Evolutionary conservation across 2,797 vertebrate species (phyloP).

Genomic region (Pogoniulus pusillus): DNA sequence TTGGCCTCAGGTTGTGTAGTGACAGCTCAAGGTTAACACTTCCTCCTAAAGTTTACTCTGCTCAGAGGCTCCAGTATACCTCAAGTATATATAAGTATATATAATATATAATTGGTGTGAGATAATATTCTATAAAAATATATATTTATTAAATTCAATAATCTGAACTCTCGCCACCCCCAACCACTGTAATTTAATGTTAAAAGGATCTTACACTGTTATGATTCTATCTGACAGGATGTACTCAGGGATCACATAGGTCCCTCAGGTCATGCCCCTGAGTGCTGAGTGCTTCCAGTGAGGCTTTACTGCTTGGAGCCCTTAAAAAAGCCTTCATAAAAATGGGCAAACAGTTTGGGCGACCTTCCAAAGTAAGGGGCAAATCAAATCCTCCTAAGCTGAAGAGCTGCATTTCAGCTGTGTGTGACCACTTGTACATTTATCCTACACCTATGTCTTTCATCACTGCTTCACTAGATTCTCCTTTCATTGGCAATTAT

Average conservation of each 20-base stretch:
- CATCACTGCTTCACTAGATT: background rate
- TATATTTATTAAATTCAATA: too few relatives aligned
- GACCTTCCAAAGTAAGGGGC: background rate
- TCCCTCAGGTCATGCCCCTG: background rate
- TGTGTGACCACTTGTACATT: background rate
- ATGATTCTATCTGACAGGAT: accelerated
- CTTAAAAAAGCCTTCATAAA: background rate
- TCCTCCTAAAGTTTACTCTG: background rate
- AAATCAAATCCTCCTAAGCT: background rate
- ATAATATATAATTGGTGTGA: too few relatives aligned
- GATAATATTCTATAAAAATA: too few relatives aligned
- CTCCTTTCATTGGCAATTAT: background rate
- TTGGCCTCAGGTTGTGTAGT: background rate
- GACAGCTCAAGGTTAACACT: background rate
- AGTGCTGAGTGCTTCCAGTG: background rate
- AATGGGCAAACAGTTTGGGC: background rate
- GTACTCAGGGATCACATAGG: background rate
- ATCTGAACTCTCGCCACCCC: too few relatives aligned
- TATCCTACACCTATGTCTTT: background rate
- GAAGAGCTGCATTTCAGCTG: background rate
- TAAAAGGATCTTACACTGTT: too few relatives aligned
- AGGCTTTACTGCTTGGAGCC: background rate
- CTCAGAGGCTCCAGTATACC: accelerated
- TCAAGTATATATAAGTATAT: too few relatives aligned
- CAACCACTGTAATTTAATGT: too few relatives aligned